Evolutionary conservation across 2,888 invertebrate species (phyloP).

Genomic region (Pedicia rivosa): DNA sequence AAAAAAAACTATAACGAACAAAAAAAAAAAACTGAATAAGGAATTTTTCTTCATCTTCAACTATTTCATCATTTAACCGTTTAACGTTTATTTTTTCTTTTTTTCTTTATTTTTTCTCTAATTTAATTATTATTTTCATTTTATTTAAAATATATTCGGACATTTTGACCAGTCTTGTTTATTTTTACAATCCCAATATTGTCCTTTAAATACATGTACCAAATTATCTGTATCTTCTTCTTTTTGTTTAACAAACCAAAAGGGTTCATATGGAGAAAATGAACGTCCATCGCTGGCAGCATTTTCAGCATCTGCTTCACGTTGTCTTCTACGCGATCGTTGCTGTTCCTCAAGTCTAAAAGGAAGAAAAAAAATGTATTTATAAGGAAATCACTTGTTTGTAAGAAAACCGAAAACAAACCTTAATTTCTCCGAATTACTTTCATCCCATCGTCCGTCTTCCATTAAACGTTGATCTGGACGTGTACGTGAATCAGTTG

Average conservation of each 20-base stretch:
- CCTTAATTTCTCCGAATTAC: conserved; percentile 67
- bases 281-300: conserved; percentile 45
- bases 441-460: conserved; percentile 79
- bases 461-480: conserved; percentile 99
- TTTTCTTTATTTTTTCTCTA: conserved; percentile 5
- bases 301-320: conserved; percentile 65
- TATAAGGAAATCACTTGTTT: background rate
- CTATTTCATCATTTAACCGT: too few relatives aligned
- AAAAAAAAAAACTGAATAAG: too few relatives aligned
- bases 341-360: conserved; percentile 86
- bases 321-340: conserved; percentile 54
- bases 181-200: conserved; percentile 88
- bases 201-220: conserved; percentile 64
- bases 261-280: conserved; percentile 58
- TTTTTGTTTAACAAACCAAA: conserved; percentile 80
- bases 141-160: conserved; percentile 55
- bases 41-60: too few relatives aligned
- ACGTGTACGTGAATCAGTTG: conserved; percentile 81
- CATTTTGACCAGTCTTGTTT: conserved; percentile 78
- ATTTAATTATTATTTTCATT: conserved; percentile 4
- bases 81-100: too few relatives aligned
- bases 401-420: conserved; percentile 6
- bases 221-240: conserved; percentile 51
- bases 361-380: background rate
- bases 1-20: too few relatives aligned